Base-by-base conservation (phyloP, 2,888 invertebrate species). In the Agrilus biguttatus region DNA sequence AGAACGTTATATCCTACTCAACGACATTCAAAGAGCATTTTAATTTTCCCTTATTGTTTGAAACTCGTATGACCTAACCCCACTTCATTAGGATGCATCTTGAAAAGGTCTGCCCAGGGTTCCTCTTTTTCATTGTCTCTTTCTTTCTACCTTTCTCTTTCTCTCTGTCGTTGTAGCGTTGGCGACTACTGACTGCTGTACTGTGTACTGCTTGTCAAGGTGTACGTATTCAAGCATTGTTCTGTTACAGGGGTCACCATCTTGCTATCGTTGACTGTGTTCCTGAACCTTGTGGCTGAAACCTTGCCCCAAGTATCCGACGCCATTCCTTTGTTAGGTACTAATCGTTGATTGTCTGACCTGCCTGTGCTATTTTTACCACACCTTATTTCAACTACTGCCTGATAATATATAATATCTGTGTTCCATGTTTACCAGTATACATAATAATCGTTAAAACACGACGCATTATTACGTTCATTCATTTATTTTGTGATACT, bases 281-380 rank as follows among this genome's bases (percentile, higher is more conserved):
- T 97, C 81, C 88, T 96, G 78, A 91, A 96, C 79, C 86, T 96
- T 79, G 95, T 97, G 73, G 93, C 95, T 62, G 95, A 96, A 83
- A 93, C 95, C 75, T 89, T 96, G 85, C 96, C 96, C 73, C 93
- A 91, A 80, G 96, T 96, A 73, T 96, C 96, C 74, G 96, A 96
- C 77, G 95, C 96, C 73, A 93, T 97, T 76, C 96, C 97, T 74
- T 79, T 97, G 78, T 93, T 97, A 86, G 96, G 96, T 91, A 87
- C 66, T 65, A 64, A 63, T 59, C 67, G 64, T 66, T 68, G 59
- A 61, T 65, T 66, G 66, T 66, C 66, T 66, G 65, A 65, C 65
- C 64, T 67, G 66, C 67, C 65, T 67, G 66, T 65, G 65, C 65
- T 65, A 62, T 10, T 28, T 28, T 10, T 28, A 61, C 61, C 63